phyloP scores from a whole-genome alignment of 2,113 vertebrate genomes.

The Saguinus imperator region DNA sequence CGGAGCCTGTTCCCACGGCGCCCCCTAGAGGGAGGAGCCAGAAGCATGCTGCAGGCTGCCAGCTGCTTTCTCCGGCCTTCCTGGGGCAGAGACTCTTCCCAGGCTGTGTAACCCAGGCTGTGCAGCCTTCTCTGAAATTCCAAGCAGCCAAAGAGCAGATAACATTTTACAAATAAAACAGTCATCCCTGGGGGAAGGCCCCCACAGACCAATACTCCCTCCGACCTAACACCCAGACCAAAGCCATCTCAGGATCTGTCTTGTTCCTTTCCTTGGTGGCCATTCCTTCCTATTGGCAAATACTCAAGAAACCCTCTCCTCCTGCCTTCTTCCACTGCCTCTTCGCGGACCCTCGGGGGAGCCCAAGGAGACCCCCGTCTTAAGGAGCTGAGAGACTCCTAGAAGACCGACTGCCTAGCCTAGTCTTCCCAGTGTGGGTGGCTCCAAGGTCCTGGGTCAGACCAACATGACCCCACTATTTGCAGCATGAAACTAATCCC shows the following conservation, averaged over 20 bases:
- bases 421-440: neutral
- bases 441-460: neutral
- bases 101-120: neutral
- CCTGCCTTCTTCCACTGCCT: neutral
- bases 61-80: too few relatives aligned
- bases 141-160: neutral
- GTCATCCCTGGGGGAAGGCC: neutral
- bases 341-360: neutral
- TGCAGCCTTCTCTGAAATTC: neutral
- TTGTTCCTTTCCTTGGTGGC: neutral
- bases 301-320: neutral
- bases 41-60: neutral
- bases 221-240: neutral
- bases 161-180: neutral
- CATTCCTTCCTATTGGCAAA: neutral
- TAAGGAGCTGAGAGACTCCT: neutral
- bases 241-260: neutral
- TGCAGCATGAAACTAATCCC: neutral
- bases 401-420: neutral
- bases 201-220: neutral
- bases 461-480: neutral
- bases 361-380: neutral
- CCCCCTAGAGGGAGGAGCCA: neutral
- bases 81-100: neutral
- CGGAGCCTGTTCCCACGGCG: fast-evolving